Base-by-base conservation (phyloP, 2,888 invertebrate genomes). In the Orchesellides sinensis region DNA sequence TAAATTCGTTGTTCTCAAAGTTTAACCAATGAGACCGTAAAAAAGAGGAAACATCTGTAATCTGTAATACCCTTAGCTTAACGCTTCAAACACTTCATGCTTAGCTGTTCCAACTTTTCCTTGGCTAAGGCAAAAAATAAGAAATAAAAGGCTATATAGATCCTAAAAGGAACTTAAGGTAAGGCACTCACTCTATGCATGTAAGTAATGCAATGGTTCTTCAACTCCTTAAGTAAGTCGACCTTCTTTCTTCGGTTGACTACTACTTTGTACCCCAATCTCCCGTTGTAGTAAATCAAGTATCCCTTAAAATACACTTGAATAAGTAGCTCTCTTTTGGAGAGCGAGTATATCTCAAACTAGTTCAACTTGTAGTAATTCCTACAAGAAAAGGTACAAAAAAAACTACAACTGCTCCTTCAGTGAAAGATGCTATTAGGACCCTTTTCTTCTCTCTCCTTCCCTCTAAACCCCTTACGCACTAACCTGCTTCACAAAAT, bases 271-370 rank as follows among this genome's bases (percentile, higher is more conserved):
- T 35, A 35, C 56, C 19, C n/a, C n/a, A n/a, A n/a, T 23, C 63
- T 25, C 35, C 35, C 74, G 35, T 35, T 47, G 10, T 66, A 79
- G 79, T 79, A 79, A 79, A 79, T 79, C 79, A 79, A 79, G 56
- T 72, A 75, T 75, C 75, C 75, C 66, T 45, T 65, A 75, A 40
- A 59, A 66, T 66, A 56, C 75, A 45, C 66, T 12, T 29, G 45
- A 56, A 65, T 35, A 68, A 75, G 75, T 68, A 75, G 75, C 66
- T 45, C n/a, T n/a, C 75, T 75, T 75, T 27, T 59, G 56, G 29
- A 27, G 75, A 65, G 56, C 54, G 75, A 66, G 66, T 35, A 29
- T 14, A 29, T 59, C 59, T 59, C 32, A 17, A 23, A 12, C 25
- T 25, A 25, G 25, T 23, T 27, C 21, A 23, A 27, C 14, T n/a